Base-by-base conservation (phyloP, 2,888 invertebrate genomes). In the Mimumesa dahlbomi region DNA sequence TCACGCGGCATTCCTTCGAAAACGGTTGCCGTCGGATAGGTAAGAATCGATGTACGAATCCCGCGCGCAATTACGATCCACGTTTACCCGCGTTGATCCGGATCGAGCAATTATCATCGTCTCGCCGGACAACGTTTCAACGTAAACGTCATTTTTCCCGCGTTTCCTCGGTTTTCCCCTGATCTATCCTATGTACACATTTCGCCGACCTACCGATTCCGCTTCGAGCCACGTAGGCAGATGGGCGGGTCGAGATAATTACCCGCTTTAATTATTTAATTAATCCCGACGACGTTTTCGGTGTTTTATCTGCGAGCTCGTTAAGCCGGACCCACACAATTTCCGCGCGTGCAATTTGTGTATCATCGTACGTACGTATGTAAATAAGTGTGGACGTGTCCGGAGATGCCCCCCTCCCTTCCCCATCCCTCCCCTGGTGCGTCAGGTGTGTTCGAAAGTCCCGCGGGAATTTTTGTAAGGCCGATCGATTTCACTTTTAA, bases 251-350 rank as follows among this genome's bases (percentile, higher is more conserved):
- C 78, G 66, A 68, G 82, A 83, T 85, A 85, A 86, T 86, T 84
- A 81, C 81, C 76, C 79, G 79, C 68, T 82, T 85, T 85, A 87
- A 87, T 87, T 86, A 87, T 87, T 87, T 84, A 87, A 87, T 87
- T 87, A 86, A 85, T 87, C 84, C 78, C 73, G 77, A 78, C 82
- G 82, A 82, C 82, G 79, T 80, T 83, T 82, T 83, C 77, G 82
- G 79, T 79, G 83, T 85, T 86, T 87, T 86, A 87, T 87, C 85
- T 81, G 77, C 80, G 78, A 82, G 81, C 87, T 87, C 87, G 85
- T 87, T 87, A 87, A 79, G 52, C 57, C 53, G 57, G 53, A 5
- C 75, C 58, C n/a, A 11, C 13, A 16, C 34, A 11, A 18, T n/a
- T 18, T 5, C 2, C 34, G 49, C 4, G 19, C 34, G 16, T 13